Conservation (phyloP, 2,888 invertebrate species). For the Thelaira solivaga region DNA sequence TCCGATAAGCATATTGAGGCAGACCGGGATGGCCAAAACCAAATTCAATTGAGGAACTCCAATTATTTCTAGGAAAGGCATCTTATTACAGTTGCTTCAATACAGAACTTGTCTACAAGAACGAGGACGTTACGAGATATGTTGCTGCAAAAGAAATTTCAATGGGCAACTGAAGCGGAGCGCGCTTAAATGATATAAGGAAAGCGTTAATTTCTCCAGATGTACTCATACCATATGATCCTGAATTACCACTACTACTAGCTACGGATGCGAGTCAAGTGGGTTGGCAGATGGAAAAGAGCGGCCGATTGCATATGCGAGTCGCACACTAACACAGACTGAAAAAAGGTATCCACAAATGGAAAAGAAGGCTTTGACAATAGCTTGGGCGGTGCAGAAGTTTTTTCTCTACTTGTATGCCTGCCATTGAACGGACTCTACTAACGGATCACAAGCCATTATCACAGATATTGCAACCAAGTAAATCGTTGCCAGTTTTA, state of each 20-base stretch:
- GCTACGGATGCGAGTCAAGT: constrained; percentile 20
- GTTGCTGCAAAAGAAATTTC: not conserved
- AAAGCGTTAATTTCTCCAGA: not conserved
- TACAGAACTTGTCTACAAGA: not conserved
- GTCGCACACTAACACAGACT: not conserved
- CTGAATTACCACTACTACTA: not conserved
- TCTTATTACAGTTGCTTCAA: constrained; percentile 10
- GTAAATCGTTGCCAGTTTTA: not conserved
- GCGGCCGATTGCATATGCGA: not conserved
- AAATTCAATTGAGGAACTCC: not conserved
- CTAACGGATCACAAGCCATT: constrained; percentile 27
- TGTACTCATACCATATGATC: constrained; percentile 7
- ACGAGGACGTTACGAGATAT: constrained; percentile 9
- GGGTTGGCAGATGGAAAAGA: not conserved
- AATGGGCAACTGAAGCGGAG: not conserved
- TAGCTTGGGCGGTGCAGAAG: constrained; percentile 15
- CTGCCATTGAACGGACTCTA: constrained; percentile 10
- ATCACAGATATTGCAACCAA: not conserved
- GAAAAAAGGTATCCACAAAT: constrained; percentile 5
- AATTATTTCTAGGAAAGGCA: constrained; percentile 28
- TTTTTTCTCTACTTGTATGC: constrained; percentile 22
- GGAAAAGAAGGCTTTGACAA: constrained; percentile 20
- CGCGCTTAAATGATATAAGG: not conserved
- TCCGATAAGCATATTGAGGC: constrained; percentile 19
- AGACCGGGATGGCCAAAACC: not conserved